phyloP scores from a whole-genome alignment of 2,113 vertebrate genomes.

The Perca fluviatilis region DNA sequence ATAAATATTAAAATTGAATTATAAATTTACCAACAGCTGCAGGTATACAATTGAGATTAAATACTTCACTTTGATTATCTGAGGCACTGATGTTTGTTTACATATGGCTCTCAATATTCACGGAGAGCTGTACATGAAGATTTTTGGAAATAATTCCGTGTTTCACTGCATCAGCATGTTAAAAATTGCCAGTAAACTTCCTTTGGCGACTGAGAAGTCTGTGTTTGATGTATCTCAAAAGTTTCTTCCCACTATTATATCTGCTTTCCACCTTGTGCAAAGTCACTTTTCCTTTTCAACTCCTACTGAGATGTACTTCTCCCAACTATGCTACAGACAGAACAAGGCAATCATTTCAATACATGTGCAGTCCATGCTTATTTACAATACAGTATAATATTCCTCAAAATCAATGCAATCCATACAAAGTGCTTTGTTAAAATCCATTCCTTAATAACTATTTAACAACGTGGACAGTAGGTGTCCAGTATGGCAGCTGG shows the following conservation, averaged over 20 bases:
- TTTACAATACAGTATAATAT: constrained; percentile 76
- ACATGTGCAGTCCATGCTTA: constrained; percentile 79
- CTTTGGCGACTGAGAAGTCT: constrained; percentile 70
- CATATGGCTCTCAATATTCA: constrained; percentile 64
- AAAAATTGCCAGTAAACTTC: constrained; percentile 71
- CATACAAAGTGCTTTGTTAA: constrained; percentile 85
- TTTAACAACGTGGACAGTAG: constrained; percentile 72
- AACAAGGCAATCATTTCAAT: constrained; percentile 75
- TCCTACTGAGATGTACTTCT: constrained; percentile 50
- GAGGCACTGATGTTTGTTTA: constrained; percentile 83
- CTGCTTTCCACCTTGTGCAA: constrained; percentile 68
- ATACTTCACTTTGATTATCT: constrained; percentile 75
- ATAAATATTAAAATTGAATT: constrained; percentile 77
- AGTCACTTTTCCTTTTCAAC: constrained; percentile 59
- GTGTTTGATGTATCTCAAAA: constrained; percentile 45
- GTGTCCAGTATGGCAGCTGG: constrained; percentile 74
- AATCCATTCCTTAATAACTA: constrained; percentile 78
- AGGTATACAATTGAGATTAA: constrained; percentile 77
- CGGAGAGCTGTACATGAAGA: constrained; percentile 67
- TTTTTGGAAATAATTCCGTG: constrained; percentile 60
- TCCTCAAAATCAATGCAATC: constrained; percentile 74
- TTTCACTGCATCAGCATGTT: constrained; percentile 83
- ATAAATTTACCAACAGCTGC: constrained; percentile 79
- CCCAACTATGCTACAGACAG: constrained; percentile 76
- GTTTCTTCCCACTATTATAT: constrained; percentile 29